Evolutionary conservation across 2,888 invertebrate genomes (phyloP).

Genomic region (Neoascia interrupta): DNA sequence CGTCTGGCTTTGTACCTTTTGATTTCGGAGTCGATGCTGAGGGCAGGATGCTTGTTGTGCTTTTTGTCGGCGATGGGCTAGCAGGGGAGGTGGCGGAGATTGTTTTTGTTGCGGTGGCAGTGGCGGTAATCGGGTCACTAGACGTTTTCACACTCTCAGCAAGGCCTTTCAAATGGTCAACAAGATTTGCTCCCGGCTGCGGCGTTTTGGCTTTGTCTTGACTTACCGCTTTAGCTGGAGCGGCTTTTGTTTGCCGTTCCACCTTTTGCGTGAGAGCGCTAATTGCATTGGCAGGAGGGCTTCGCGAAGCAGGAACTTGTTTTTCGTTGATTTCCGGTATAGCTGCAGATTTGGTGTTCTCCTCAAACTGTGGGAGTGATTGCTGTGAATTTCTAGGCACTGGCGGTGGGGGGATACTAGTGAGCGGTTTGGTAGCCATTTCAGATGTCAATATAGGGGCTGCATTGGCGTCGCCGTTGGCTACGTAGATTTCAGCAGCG

Average conservation of each 20-base stretch:
- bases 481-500: conserved; percentile 33
- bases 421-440: conserved; percentile 81
- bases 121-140: conserved; percentile 27
- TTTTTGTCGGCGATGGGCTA: conserved; percentile 56
- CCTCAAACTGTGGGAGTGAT: conserved; percentile 70
- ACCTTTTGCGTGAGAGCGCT: conserved; percentile 76
- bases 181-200: conserved; percentile 73
- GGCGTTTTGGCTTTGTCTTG: conserved; percentile 32
- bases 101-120: conserved; percentile 13
- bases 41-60: conserved; percentile 23
- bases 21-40: conserved; percentile 54
- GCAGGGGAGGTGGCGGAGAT: conserved; percentile 3
- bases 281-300: conserved; percentile 73
- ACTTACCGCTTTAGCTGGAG: no score
- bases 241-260: conserved; percentile 65
- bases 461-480: conserved; percentile 33
- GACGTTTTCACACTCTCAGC: conserved; percentile 76
- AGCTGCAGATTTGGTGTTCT: conserved; percentile 21
- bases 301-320: conserved; percentile 54
- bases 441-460: conserved; percentile 79
- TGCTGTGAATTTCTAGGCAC: conserved; percentile 83
- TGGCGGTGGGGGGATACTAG: conserved; percentile 87
- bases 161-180: conserved; percentile 77
- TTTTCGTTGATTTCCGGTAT: conserved; percentile 28
- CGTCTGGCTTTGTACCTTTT: conserved; percentile 33